These are phyloP conservation scores for Henicopernis longicauda DNA, from an alignment of 2,113 vertebrate genomes.

Conservation along the genomic window DNA sequence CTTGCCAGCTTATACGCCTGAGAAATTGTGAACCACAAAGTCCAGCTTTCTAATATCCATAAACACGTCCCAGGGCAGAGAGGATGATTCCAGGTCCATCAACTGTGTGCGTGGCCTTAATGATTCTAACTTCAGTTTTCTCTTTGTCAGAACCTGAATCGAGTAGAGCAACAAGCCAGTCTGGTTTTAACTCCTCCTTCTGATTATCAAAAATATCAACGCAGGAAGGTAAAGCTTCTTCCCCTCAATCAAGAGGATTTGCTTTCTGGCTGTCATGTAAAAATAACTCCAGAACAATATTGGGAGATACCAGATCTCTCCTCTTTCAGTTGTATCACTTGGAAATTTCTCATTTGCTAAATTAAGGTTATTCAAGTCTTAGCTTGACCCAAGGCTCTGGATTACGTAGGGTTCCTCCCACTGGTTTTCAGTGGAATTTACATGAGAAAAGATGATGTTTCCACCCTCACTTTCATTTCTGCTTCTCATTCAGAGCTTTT, in stretches of 20 bases:
- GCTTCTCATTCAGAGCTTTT: neutral
- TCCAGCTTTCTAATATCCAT: neutral
- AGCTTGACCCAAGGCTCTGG: neutral
- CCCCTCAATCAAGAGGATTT: neutral
- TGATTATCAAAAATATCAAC: neutral
- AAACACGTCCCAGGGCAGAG: neutral
- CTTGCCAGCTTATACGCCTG: neutral
- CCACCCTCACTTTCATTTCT: conserved; percentile 14
- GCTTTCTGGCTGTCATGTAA: neutral
- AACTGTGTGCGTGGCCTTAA: neutral
- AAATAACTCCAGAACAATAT: neutral
- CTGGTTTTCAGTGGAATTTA: neutral
- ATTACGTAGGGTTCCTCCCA: neutral
- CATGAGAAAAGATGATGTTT: neutral
- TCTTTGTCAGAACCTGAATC: neutral
- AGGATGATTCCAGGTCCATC: neutral
- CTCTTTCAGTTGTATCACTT: neutral
- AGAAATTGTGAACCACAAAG: neutral
- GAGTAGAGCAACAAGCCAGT: neutral
- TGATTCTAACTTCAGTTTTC: neutral
- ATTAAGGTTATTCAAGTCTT: neutral
- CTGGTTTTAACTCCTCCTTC: neutral
- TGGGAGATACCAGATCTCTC: neutral
- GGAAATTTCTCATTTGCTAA: neutral
- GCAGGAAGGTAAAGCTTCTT: neutral